A percentile compares a stretch with the other conserved stretches of the same genome.
phyloP scores from a whole-genome alignment of 30 jellyfish, hydroid and myxozoan species.

The Nemopilema nomurai region DNA sequence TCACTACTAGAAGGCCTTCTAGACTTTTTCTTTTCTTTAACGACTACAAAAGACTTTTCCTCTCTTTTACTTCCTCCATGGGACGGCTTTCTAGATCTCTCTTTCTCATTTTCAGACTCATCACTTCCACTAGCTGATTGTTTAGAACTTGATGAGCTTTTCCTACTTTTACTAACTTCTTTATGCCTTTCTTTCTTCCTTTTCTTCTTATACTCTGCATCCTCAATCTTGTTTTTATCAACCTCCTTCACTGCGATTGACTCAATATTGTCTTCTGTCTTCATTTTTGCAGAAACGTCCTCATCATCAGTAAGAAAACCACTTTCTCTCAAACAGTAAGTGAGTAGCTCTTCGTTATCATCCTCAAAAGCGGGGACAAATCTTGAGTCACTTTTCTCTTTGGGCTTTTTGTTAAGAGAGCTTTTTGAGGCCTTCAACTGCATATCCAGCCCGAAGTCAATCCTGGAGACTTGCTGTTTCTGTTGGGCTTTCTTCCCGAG shows the following conservation, averaged over 20 bases:
- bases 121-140: neutral
- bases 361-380: slow-evolving; percentile 68
- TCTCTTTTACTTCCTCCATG: neutral
- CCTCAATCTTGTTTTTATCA: neutral
- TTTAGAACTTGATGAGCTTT: slow-evolving; percentile 17
- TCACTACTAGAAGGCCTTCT: neutral
- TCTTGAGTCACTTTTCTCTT: neutral
- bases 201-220: neutral
- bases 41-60: neutral
- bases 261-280: neutral
- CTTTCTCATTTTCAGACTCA: neutral
- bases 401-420: neutral
- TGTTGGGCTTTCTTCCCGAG: slow-evolving; percentile 10
- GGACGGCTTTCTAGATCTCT: neutral
- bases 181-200: neutral
- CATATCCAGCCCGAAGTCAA: neutral
- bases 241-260: neutral
- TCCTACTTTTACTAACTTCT: neutral
- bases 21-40: neutral
- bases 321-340: slow-evolving; percentile 43
- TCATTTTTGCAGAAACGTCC: neutral
- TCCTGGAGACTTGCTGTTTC: neutral
- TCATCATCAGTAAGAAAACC: slow-evolving; percentile 49
- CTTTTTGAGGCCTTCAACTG: neutral
- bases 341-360: slow-evolving; percentile 29